Percentiles rank a stretch among this genome's conserved stretches.
These are phyloP conservation scores for Solenopsis fugax DNA, from an alignment of 1,140 invertebrate genomes.

Conservation along the genomic window DNA sequence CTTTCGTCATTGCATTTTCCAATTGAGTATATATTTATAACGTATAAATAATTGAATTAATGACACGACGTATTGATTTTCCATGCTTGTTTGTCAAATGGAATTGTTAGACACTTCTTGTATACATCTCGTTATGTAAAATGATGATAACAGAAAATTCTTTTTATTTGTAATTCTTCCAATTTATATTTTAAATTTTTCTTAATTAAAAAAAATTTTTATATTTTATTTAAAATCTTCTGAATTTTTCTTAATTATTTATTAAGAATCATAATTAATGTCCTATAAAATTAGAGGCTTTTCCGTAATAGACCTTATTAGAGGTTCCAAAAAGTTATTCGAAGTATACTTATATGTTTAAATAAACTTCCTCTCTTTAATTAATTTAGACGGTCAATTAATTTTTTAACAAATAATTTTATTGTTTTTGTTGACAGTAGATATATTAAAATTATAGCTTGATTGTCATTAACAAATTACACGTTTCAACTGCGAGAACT, in stretches of 20 bases:
- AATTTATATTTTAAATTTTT: too few relatives aligned
- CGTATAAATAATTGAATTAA: neutral
- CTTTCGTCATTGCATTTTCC: neutral
- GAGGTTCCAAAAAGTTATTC: neutral
- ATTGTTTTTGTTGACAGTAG: too few relatives aligned
- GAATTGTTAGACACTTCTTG: neutral
- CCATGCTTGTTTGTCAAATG: neutral
- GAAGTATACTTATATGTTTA: neutral
- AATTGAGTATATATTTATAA: constrained; percentile 1
- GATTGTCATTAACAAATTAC: too few relatives aligned
- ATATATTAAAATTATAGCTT: too few relatives aligned
- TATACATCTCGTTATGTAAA: neutral
- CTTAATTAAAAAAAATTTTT: too few relatives aligned
- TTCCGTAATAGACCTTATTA: neutral
- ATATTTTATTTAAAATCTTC: neutral
- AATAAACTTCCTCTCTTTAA: neutral
- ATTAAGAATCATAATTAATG: neutral
- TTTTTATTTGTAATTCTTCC: too few relatives aligned
- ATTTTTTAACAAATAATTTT: too few relatives aligned
- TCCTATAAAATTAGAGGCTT: neutral
- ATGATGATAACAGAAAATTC: too few relatives aligned
- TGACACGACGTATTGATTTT: neutral
- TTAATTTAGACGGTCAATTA: too few relatives aligned
- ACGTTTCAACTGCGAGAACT: too few relatives aligned
- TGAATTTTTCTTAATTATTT: neutral